Evolutionary conservation across 2,888 invertebrate species (phyloP), one percentile per base, ranked within the genome.

Genomic region (Philereme vetulata): DNA sequence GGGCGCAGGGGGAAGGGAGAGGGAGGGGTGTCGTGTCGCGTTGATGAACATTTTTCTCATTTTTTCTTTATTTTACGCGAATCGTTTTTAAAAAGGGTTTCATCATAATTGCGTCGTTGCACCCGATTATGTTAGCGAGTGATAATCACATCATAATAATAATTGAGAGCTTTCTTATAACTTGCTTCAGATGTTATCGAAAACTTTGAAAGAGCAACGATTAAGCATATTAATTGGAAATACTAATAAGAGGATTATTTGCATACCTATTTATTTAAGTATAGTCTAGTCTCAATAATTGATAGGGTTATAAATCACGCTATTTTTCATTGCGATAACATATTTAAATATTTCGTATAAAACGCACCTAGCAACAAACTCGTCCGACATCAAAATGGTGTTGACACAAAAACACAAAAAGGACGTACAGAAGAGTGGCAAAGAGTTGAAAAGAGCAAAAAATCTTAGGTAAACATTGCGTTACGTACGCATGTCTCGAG

Each of bases 1-100:
- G 67, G 75, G 80, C 80, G 72, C 70, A 70, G 64, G 72, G 72
- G 71, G 70, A 73, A 72, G 76, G 78, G 80, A 81, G n/a, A n/a
- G n/a, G n/a, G n/a, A n/a, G n/a, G 84, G 84, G 84, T 77, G 83
- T 81, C 86, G 87, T 90, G 92, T 91, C 90, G 91, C 90, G 92
- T 91, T 92, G 91, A 92, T 91, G 91, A 91, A 90, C 90, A 90
- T 91, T 92, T 90, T 91, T 91, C 89, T 88, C 88, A 83, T 88
- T 88, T 90, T 90, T 90, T 86, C 84, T 86, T 89, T 88, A 85
- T 90, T 91, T 89, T 88, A 86, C 85, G 89, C 88, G 90, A 92
- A 90, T 90, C 91, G 90, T 87, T 92, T 91, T 91, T 91, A 90
- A 92, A 80, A 83, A 90, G 90, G 91, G 91, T 91, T 91, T 88